Conservation (phyloP, 2,888 invertebrate genomes). For the Dryocosmus kuriphilus region DNA sequence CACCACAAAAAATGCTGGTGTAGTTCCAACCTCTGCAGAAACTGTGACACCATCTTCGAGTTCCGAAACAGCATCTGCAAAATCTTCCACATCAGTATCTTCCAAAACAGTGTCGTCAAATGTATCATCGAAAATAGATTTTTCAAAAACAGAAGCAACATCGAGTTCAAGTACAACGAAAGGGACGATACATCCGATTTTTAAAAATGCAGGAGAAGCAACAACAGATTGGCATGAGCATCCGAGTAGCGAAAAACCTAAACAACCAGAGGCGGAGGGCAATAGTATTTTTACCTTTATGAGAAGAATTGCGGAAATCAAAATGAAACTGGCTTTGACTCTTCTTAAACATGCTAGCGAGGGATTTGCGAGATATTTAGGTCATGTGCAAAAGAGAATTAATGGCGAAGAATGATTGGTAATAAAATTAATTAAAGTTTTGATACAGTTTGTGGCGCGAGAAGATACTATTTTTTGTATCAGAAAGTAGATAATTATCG, state of each 20-base stretch:
- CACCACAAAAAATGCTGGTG: background rate
- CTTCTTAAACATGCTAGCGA: constrained; percentile 85
- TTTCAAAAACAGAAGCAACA: background rate
- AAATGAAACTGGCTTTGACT: constrained; percentile 84
- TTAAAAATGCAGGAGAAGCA: constrained; percentile 55
- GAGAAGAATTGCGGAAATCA: constrained; percentile 83
- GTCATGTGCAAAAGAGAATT: constrained; percentile 80
- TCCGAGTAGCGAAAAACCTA: constrained; percentile 53
- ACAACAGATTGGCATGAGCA: constrained; percentile 59
- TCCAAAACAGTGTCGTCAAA: background rate
- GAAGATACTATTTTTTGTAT: background rate
- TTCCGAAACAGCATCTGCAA: background rate
- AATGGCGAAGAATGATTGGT: constrained; percentile 70
- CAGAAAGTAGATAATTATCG: background rate
- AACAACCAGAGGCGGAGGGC: constrained; percentile 54
- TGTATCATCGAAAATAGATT: background rate
- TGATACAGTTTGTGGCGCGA: background rate
- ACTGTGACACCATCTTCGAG: background rate
- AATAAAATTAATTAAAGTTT: background rate
- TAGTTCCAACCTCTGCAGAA: background rate
- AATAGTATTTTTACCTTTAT: constrained; percentile 80
- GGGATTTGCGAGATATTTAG: constrained; percentile 83
- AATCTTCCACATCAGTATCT: constrained; percentile 13
- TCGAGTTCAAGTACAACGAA: constrained; percentile 39
- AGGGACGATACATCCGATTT: constrained; percentile 44